A percentile compares a stretch with the other conserved stretches of the same genome.
Conservation (phyloP, 2,113 vertebrate species). For the Caracal caracal region DNA sequence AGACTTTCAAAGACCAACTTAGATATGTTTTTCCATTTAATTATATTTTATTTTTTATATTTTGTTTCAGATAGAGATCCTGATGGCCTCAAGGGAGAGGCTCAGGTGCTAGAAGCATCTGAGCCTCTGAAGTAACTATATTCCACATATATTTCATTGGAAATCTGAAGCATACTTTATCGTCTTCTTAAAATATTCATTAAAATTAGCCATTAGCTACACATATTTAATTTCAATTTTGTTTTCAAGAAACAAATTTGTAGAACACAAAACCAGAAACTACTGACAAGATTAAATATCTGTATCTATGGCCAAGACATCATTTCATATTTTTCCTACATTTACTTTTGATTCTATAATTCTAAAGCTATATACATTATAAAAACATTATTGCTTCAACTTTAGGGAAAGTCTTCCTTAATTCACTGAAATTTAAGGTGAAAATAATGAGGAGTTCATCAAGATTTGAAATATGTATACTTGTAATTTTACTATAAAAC, state of each 20-base stretch:
- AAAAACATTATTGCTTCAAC: not conserved
- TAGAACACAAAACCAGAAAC: not conserved
- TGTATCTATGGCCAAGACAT: not conserved
- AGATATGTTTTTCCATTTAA: slow-evolving; percentile 1
- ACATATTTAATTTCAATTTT: slow-evolving; percentile 10
- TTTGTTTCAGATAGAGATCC: not conserved
- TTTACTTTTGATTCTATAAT: not conserved
- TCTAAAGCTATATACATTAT: not conserved
- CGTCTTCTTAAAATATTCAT: slow-evolving; percentile 30
- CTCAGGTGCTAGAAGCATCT: not conserved
- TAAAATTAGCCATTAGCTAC: not conserved
- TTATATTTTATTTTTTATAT: slow-evolving; percentile 44
- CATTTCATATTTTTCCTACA: not conserved
- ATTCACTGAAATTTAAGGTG: not conserved
- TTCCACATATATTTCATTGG: not conserved
- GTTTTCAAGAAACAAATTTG: slow-evolving; percentile 18
- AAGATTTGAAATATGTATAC: slow-evolving; percentile 10
- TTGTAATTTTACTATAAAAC: not conserved
- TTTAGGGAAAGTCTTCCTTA: slow-evolving; percentile 11
- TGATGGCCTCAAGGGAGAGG: slow-evolving; percentile 4
- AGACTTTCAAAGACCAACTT: not conserved
- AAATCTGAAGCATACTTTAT: not conserved
- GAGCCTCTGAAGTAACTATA: not conserved
- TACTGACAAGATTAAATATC: not conserved
- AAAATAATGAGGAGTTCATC: slow-evolving; percentile 2